A percentile compares a stretch with the other conserved stretches of the same genome.
Evolutionary conservation across 1,140 invertebrate genomes (phyloP).

Genomic region (Drosophila burlai): DNA sequence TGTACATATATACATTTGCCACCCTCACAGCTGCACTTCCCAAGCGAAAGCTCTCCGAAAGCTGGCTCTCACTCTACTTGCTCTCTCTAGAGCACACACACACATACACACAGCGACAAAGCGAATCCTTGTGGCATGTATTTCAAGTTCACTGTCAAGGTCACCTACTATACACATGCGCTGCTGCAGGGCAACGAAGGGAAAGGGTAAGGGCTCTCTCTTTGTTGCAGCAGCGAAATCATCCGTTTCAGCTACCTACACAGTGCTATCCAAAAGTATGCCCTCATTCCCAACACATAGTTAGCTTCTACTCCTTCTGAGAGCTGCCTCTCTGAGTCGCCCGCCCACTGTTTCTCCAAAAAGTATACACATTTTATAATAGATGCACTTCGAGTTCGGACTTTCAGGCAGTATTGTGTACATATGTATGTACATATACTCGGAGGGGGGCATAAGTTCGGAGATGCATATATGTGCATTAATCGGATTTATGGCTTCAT

Average conservation of each 20-base stretch:
- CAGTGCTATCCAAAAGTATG: conserved; percentile 50
- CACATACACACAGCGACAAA: conserved; percentile 5
- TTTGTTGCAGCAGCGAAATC: conserved; percentile 40
- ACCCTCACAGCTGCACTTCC: conserved; percentile 34
- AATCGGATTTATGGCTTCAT: conserved; percentile 13
- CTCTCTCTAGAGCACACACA: conserved; percentile 28
- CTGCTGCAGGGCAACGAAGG: conserved; percentile 41
- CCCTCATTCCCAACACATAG: neutral
- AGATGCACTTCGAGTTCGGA: conserved; percentile 36
- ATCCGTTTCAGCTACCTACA: conserved; percentile 31
- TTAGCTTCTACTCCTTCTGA: neutral
- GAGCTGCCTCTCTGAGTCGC: neutral
- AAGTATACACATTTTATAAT: conserved; percentile 66
- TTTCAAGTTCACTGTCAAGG: conserved; percentile 85
- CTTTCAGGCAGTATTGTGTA: conserved; percentile 5
- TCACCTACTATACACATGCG: conserved; percentile 82
- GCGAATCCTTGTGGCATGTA: conserved; percentile 80
- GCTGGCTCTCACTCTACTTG: conserved; percentile 3
- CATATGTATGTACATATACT: too few species aligned
- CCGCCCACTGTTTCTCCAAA: conserved; percentile 12
- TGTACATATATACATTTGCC: conserved; percentile 11
- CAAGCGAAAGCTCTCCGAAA: conserved; percentile 31
- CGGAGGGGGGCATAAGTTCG: neutral
- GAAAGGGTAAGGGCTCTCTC: conserved; percentile 29
- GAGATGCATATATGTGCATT: conserved; percentile 9